Evolutionary conservation across 2,888 invertebrate genomes (phyloP), one percentile per base, ranked within the genome.

Genomic region (Peribatodes rhomboidaria): DNA sequence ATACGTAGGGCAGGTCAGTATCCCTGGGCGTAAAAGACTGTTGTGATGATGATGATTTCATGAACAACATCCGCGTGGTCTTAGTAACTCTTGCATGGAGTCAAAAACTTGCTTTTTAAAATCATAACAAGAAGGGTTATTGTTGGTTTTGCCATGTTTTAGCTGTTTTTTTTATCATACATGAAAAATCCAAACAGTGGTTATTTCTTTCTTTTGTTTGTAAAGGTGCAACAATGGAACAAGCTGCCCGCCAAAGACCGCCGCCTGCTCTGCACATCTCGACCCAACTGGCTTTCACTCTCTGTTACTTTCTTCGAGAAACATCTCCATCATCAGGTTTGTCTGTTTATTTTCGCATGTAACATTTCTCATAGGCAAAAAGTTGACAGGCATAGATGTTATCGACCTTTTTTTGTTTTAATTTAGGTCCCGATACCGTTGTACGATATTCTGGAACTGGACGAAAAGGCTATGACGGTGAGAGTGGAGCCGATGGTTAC

Each of bases 211-310:
- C 27, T 27, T 7, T 22, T n/a, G 2, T 1, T 22, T 20, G 22
- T 46, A 4, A 49, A 94, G 90, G 90, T 95, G 0, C 92, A 89
- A 77, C 73, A 89, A 82, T 94, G 95, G 94, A 94, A 92, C 81
- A 91, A 89, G 60, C 78, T 88, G 20, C 93, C 94, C 0, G 54
- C 81, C 8, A 70, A 81, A 44, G 78, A 92, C 0, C 86, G 94
- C 6, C 95, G 94, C 59, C 86, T 94, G 0, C 89, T 96, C 14
- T 95, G 95, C 87, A 96, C 96, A 0, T 93, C 96, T 0, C 87
- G 96, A 8, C 95, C 96, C 3, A 96, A 96, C 85, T 96, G 96
- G 96, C 86, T 95, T 53, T 95, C 95, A 11, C 87, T 96, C 6
- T 96, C 95, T 10, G 94, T 94, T 1, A 96, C 94, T 0, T 96